phyloP scores from a whole-genome alignment of 2,797 vertebrate genomes.

The Halcyon leucocephala region DNA sequence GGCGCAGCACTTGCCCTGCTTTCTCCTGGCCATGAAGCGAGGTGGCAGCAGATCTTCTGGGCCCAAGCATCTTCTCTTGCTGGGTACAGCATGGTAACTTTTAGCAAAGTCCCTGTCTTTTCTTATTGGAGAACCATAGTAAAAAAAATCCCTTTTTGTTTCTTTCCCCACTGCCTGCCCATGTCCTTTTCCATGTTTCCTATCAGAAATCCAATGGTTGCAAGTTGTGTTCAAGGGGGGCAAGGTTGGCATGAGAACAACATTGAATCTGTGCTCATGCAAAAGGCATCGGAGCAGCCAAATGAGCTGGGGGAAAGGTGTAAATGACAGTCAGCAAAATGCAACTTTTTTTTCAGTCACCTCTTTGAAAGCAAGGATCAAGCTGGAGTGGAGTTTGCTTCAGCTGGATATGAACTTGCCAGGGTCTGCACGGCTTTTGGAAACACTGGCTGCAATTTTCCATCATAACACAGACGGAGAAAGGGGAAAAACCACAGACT shows the following conservation, averaged over 20 bases:
- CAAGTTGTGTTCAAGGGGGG: background rate
- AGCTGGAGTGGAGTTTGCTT: background rate
- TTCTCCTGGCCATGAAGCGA: background rate
- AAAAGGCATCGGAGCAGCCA: background rate
- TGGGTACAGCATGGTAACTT: rapidly evolving
- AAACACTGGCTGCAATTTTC: slow-evolving; percentile 10
- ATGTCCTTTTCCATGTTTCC: background rate
- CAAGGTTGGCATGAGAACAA: background rate
- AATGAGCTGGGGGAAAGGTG: background rate
- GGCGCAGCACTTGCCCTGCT: rapidly evolving
- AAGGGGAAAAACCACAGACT: background rate
- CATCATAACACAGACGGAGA: background rate
- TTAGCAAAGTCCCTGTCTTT: background rate
- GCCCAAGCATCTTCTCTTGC: background rate
- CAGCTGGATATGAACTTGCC: background rate
- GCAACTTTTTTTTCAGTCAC: background rate
- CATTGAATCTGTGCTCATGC: background rate
- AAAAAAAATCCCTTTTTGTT: background rate
- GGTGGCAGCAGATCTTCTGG: background rate
- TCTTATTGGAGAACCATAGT: background rate
- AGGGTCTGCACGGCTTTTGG: background rate
- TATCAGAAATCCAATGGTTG: background rate
- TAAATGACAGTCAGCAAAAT: slow-evolving; percentile 1
- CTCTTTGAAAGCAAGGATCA: background rate
- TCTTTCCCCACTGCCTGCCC: background rate